phyloP scores from a whole-genome alignment of 2,888 invertebrate species.

The Agonopterix subpropinquella region DNA sequence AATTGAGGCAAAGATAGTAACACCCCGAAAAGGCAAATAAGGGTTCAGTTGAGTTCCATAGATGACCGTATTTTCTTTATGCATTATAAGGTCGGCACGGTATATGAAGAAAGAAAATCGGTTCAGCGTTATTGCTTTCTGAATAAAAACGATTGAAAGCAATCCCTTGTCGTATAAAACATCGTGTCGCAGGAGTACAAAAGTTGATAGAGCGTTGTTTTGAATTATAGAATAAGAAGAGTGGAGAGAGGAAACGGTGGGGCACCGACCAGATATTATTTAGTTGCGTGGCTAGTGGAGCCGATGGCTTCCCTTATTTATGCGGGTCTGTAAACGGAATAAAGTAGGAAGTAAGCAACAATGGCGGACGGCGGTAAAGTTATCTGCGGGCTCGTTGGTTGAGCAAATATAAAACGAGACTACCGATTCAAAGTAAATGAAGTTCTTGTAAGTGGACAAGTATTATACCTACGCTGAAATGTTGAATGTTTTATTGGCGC shows the following conservation, averaged over 20 bases:
- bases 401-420: conserved; percentile 56
- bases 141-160: conserved; percentile 50
- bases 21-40: conserved; percentile 68
- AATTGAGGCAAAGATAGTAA: conserved; percentile 67
- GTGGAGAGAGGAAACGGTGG: conserved; percentile 16
- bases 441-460: conserved; percentile 33
- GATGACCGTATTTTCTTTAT: conserved; percentile 65
- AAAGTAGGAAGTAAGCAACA: conserved; percentile 55
- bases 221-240: conserved; percentile 34
- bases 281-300: conserved; percentile 38
- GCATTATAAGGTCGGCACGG: conserved; percentile 55
- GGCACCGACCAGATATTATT: conserved; percentile 18
- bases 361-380: conserved; percentile 42
- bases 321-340: conserved; percentile 65
- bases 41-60: conserved; percentile 59
- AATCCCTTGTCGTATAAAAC: conserved; percentile 50
- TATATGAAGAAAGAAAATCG: conserved; percentile 45
- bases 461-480: conserved; percentile 22
- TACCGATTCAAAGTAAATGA: conserved; percentile 31
- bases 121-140: conserved; percentile 55
- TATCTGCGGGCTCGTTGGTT: conserved; percentile 59
- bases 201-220: conserved; percentile 39
- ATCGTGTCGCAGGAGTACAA: conserved; percentile 32
- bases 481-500: conserved; percentile 26
- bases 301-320: conserved; percentile 50